Base-by-base conservation (phyloP, 2,888 invertebrate genomes). In the Microplitis deprimator region DNA sequence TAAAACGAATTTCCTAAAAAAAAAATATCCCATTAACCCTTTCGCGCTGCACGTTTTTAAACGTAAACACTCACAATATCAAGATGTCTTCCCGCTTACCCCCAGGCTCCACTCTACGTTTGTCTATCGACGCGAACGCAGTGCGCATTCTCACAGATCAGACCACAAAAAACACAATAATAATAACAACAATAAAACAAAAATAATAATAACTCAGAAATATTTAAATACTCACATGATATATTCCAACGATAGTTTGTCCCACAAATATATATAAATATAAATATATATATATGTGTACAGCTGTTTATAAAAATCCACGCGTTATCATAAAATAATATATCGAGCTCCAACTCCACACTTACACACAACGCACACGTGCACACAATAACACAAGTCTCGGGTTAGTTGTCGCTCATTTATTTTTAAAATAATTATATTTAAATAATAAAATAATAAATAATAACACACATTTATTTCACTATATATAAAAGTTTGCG, bases 301-400 rank as follows among this genome's bases (percentile, higher is more conserved):
- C 50, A 50, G 50, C 50, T 50, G 50, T 50, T 50, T 50, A 50
- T 50, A 50, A 50, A 67, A n/a, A 67, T 67, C 67, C 67, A 67
- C 20, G 67, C 38, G 29, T 67, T 67, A 39, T 38, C 29, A 38
- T 38, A 17, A 17, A 62, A 17, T 20, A 62, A 62, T 17, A 62
- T 62, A 17, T 62, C 38, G 67, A 67, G 67, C 39, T 38, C 10
- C 50, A 50, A 50, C 29, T 29, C 29, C 29, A 29, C 50, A 50
- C 50, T 50, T 13, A 13, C 50, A 50, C 83, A 84, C 83, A 76
- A 80, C 81, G 77, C 80, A 76, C 76, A 75, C 64, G 80, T 72
- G 39, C 73, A 76, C 72, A 64, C 73, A 76, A 59, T 13, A 77
- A 68, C 76, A 76, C 75, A 29, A 29, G 29, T 29, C 29, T 29